phyloP scores from a whole-genome alignment of 1,140 invertebrate genomes.

The Megalopta genalis region DNA sequence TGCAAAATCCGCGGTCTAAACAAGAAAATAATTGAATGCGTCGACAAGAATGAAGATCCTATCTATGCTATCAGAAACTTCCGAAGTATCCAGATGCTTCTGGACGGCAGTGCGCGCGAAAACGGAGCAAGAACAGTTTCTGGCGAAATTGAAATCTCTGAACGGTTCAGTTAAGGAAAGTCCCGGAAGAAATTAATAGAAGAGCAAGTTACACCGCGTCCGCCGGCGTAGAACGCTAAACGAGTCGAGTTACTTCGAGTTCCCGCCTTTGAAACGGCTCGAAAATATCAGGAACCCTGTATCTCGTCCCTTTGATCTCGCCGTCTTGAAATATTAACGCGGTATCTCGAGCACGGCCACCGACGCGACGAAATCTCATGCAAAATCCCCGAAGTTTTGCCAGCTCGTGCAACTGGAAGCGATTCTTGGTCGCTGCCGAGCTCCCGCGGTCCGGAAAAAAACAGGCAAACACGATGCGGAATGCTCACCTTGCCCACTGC shows the following conservation, averaged over 20 bases:
- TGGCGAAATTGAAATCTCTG: too few species aligned
- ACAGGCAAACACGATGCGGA: background rate
- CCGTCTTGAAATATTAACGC: background rate
- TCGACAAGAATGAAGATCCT: too few species aligned
- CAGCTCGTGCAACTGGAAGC: background rate
- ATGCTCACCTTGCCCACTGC: constrained; percentile 54
- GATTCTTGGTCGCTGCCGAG: background rate
- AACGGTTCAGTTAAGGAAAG: too few species aligned
- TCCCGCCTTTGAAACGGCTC: background rate
- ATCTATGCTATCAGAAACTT: too few species aligned
- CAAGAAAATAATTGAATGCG: too few species aligned
- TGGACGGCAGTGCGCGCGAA: too few species aligned
- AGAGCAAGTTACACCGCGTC: background rate
- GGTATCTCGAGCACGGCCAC: background rate
- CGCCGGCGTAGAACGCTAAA: background rate
- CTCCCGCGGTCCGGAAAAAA: background rate
- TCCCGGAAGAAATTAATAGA: too few species aligned
- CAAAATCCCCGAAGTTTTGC: background rate
- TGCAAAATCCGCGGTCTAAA: too few species aligned
- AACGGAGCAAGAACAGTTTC: too few species aligned
- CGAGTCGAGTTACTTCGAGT: background rate
- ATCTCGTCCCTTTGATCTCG: background rate
- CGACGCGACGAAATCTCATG: background rate
- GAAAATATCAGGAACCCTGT: background rate
- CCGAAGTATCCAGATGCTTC: too few species aligned